A percentile compares a stretch with the other conserved stretches of the same genome.
Conservation (phyloP, 2,797 vertebrate genomes). For the Hemitrygon akajei region DNA sequence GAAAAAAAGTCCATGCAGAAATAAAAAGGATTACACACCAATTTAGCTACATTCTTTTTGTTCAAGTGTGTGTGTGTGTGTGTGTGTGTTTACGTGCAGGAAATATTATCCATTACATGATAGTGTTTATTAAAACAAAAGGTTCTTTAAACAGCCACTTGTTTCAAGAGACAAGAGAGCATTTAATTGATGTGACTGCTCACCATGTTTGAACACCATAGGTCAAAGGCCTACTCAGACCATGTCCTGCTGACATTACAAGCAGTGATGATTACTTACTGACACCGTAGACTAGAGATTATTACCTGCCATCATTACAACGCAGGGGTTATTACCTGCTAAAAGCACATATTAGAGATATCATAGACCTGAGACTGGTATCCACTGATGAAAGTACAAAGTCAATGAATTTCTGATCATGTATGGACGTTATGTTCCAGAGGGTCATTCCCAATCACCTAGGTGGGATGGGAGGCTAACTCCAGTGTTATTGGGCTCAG, state of each 20-base stretch:
- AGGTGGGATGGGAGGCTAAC: neutral
- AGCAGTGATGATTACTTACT: neutral
- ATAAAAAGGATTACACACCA: neutral
- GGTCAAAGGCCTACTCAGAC: neutral
- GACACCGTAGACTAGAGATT: neutral
- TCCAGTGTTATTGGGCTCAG: neutral
- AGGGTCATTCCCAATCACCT: neutral
- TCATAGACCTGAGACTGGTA: neutral
- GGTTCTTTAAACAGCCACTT: neutral
- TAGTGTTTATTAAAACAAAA: neutral
- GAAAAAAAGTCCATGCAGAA: neutral
- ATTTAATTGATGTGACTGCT: neutral
- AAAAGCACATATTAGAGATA: neutral
- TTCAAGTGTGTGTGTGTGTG: neutral
- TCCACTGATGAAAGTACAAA: neutral
- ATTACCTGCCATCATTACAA: neutral
- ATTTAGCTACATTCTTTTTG: neutral
- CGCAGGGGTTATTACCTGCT: neutral
- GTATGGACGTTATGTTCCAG: no score
- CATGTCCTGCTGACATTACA: neutral
- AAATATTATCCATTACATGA: neutral
- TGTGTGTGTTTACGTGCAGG: neutral
- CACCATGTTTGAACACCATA: neutral
- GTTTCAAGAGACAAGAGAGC: neutral
- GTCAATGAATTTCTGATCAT: neutral